Base-by-base conservation (phyloP, 2,888 invertebrate species). In the Helleia helle region DNA sequence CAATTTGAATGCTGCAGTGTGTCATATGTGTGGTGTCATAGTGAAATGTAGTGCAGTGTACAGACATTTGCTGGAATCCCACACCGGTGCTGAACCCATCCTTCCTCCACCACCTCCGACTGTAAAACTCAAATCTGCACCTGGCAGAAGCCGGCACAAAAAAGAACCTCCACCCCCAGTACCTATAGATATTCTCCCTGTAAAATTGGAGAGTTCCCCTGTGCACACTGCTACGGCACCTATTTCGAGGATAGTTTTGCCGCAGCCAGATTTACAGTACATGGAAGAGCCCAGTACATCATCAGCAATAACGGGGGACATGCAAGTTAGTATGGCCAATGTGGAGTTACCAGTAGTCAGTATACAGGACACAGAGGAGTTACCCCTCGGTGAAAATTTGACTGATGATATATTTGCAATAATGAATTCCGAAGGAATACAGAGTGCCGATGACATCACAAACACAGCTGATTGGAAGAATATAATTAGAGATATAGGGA, bases 1-100 rank as follows among this genome's bases (percentile, higher is more conserved):
- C 73, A 87, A 88, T 47, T 89, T 93, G 56, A 90, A 90, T 65
- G 89, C 92, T 46, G 92, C 93, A 45, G 89, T 93, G 54, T 94
- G 94, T 73, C 91, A 91, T 71, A 86, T 90, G 67, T 94, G 94
- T 70, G 90, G 89, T 51, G 88, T 90, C 51, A 89, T 91, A 62
- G 89, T 93, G 55, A 93, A 93, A 76, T 92, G 92, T 55, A 91
- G 92, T 68, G 93, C 93, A 37, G 88, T 92, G 39, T 89, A 89
- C 58, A 87, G 89, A 63, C 94, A 94, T 70, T 87, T 93, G 72
- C 86, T 88, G 55, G 84, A 85, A 56, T 83, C 86, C 46, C 88
- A 89, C 63, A 65, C 71, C 2, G 66, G 65, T 42, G 49, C 64
- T 15, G 83, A 79, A 46, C 75, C 81, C 11, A 66, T 81, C 22